These are phyloP conservation scores for Graptemys geographica DNA, from an alignment of 2,797 vertebrate species.

Conservation along the genomic window DNA sequence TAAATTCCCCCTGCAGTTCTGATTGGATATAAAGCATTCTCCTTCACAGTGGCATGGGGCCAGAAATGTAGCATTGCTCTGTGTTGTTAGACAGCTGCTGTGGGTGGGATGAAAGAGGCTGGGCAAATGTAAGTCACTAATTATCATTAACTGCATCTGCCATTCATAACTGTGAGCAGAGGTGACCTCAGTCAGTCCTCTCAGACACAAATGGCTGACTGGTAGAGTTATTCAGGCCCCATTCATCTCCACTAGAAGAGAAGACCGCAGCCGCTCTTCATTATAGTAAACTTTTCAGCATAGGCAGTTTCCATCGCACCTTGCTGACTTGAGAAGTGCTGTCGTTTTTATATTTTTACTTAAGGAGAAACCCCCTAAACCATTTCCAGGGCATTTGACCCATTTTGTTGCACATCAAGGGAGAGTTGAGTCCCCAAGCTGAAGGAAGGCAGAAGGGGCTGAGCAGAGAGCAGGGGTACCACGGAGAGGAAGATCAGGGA, in stretches of 20 bases:
- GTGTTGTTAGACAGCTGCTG: not conserved
- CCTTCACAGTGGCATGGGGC: not conserved
- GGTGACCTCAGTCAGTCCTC: accelerated
- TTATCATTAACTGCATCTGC: not conserved
- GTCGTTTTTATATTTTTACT: constrained; percentile 20
- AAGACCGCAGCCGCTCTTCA: not conserved
- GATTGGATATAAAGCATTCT: not conserved
- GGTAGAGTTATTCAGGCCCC: not conserved
- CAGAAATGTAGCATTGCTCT: accelerated
- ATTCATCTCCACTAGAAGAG: not conserved
- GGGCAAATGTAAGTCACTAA: not conserved
- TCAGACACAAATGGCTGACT: not conserved
- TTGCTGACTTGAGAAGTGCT: constrained; percentile 31
- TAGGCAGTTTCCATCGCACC: not conserved
- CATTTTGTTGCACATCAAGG: constrained; percentile 55
- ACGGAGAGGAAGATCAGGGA: not conserved
- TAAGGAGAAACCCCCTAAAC: not conserved
- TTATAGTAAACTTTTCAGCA: not conserved
- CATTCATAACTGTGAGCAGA: not conserved
- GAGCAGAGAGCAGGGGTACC: not conserved
- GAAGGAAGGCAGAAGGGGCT: constrained; percentile 47
- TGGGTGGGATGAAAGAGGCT: not conserved
- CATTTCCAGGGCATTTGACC: constrained; percentile 50
- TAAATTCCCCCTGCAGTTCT: not conserved
- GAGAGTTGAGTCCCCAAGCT: constrained; percentile 46